Evolutionary conservation across 2,797 vertebrate species (phyloP).

Genomic region (Lindbergichthys nudifrons): DNA sequence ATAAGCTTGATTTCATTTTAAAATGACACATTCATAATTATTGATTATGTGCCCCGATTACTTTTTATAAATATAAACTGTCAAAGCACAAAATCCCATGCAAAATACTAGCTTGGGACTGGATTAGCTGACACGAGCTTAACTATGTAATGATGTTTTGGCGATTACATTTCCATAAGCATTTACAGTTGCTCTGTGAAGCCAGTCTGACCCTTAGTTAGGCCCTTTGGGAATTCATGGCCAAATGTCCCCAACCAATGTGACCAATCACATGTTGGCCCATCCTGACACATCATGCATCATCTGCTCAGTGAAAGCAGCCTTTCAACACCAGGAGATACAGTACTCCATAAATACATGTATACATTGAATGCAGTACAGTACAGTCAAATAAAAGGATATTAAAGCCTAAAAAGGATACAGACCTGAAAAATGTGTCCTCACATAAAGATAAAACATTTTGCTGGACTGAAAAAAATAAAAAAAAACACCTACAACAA

Average conservation of each 20-base stretch:
- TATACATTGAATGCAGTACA: background rate
- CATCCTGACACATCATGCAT: background rate
- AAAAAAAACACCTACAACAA: background rate
- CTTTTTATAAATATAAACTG: background rate
- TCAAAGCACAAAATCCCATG: background rate
- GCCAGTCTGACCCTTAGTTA: background rate
- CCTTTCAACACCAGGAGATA: too few species aligned
- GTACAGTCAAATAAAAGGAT: background rate
- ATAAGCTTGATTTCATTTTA: background rate
- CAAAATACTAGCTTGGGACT: background rate
- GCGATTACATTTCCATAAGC: conserved; percentile 4
- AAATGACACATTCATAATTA: background rate
- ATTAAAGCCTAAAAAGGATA: background rate
- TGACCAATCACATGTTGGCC: conserved; percentile 8
- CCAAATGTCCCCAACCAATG: conserved; percentile 10
- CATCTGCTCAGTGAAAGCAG: background rate
- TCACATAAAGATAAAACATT: background rate
- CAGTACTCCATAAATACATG: background rate
- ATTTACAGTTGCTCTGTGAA: conserved; percentile 2
- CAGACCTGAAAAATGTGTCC: background rate
- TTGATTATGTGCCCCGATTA: fast-evolving
- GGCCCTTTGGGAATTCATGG: background rate
- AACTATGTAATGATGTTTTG: background rate
- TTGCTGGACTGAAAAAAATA: too few species aligned
- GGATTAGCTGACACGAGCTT: background rate